These are phyloP conservation scores for Actenoides hombroni DNA, from an alignment of 2,113 vertebrate species.

Conservation along the genomic window DNA sequence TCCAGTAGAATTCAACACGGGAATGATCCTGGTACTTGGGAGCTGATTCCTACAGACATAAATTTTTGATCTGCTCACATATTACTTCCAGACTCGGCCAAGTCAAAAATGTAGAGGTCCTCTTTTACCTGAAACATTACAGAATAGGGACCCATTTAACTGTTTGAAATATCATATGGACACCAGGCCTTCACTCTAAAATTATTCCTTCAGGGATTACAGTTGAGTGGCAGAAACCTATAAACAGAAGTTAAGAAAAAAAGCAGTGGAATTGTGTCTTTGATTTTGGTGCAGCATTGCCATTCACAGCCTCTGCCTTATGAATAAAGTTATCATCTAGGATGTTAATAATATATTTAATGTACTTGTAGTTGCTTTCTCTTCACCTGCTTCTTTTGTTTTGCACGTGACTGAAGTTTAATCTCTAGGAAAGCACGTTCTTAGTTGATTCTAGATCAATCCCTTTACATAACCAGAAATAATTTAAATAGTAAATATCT, in stretches of 20 bases:
- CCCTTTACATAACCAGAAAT: constrained; percentile 1
- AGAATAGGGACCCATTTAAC: not conserved
- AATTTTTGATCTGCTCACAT: not conserved
- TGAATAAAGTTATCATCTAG: not conserved
- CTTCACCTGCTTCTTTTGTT: not conserved
- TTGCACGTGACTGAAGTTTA: not conserved
- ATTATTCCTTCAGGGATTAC: not conserved
- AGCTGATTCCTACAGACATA: not conserved
- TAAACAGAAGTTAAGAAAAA: not conserved
- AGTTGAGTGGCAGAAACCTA: not conserved
- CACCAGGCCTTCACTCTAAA: not conserved
- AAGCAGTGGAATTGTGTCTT: not conserved
- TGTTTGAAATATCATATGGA: not conserved
- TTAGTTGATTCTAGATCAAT: not conserved
- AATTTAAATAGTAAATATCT: constrained; percentile 2
- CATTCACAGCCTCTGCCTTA: not conserved
- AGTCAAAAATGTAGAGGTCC: not conserved
- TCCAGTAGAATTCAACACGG: not conserved
- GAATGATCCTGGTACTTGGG: not conserved
- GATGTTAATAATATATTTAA: not conserved
- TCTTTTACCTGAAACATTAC: not conserved
- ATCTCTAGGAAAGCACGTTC: not conserved
- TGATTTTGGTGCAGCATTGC: not conserved
- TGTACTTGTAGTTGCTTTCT: not conserved
- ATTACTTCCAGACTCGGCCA: not conserved